These are phyloP conservation scores for Lacanobia wlatinum DNA, from an alignment of 2,888 invertebrate species.

Conservation along the genomic window DNA sequence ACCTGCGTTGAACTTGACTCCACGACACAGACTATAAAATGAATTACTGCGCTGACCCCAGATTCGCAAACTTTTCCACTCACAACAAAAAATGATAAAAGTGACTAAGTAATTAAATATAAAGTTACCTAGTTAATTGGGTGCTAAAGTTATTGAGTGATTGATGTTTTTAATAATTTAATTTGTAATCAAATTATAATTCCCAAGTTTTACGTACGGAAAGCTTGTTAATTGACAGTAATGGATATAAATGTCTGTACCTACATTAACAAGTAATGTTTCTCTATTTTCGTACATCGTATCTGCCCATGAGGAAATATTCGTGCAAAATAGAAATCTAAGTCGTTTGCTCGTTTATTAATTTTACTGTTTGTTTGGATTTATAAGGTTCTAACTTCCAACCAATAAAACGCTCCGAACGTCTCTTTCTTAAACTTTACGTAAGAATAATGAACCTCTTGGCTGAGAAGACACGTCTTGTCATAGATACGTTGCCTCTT, in stretches of 20 bases:
- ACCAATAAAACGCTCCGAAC: background rate
- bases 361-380: background rate
- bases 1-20: conserved; percentile 32
- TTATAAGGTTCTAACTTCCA: background rate
- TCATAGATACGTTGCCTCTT: conserved; percentile 5
- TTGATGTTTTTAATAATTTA: conserved; percentile 22
- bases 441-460: background rate
- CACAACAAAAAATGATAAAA: background rate
- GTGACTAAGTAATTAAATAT: background rate
- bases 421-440: background rate
- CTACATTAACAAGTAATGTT: background rate
- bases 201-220: background rate
- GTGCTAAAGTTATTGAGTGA: background rate
- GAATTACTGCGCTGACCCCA: conserved; percentile 22
- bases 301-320: background rate
- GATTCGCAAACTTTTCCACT: conserved; percentile 36
- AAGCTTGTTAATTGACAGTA: conserved; percentile 1
- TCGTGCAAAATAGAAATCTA: background rate
- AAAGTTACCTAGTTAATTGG: background rate
- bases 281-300: background rate
- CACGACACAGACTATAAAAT: conserved; percentile 11
- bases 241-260: background rate
- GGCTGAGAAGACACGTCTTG: background rate
- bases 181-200: background rate
- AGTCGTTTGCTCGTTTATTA: background rate